Conservation (phyloP, 2,113 vertebrate genomes). For the Corythornis vintsioides region DNA sequence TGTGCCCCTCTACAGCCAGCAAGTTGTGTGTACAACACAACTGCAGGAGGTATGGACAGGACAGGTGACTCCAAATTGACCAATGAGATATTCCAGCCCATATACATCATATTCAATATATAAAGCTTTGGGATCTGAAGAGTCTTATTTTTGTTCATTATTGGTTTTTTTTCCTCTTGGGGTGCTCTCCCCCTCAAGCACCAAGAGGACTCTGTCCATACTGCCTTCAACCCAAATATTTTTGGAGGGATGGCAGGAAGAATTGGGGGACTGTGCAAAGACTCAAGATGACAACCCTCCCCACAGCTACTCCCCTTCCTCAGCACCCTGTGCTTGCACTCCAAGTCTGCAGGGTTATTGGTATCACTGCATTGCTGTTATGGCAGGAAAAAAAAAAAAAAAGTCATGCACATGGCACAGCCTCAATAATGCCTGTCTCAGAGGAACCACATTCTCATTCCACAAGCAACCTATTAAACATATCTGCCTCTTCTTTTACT, state of each 20-base stretch:
- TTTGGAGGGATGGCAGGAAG: not conserved
- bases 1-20: not conserved
- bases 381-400: too few relatives aligned
- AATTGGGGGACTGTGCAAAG: not conserved
- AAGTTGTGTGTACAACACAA: not conserved
- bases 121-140: too few relatives aligned
- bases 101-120: too few relatives aligned
- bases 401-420: not conserved
- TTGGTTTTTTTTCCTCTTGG: too few relatives aligned
- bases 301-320: not conserved
- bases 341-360: not conserved
- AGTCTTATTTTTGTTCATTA: too few relatives aligned
- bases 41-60: too few relatives aligned
- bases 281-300: not conserved
- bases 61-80: too few relatives aligned
- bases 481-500: not conserved
- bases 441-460: not conserved
- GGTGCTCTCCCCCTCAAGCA: too few relatives aligned
- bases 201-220: too few relatives aligned
- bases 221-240: too few relatives aligned
- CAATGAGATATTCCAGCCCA: too few relatives aligned
- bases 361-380: not conserved
- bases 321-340: not conserved
- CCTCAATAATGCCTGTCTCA: not conserved
- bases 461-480: not conserved